Evolutionary conservation across 2,113 vertebrate species (phyloP).

Genomic region (Baryphthengus martii): DNA sequence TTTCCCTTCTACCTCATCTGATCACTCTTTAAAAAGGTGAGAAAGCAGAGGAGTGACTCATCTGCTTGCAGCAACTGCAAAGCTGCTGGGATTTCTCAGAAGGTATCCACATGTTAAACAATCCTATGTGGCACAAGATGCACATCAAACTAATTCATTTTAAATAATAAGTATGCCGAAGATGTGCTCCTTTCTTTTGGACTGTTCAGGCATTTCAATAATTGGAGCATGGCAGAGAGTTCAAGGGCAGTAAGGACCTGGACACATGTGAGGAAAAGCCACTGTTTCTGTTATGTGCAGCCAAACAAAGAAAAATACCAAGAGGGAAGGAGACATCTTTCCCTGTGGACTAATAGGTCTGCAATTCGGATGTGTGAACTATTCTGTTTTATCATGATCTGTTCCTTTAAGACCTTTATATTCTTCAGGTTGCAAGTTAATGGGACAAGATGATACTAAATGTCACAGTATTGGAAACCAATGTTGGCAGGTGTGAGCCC

Average conservation of each 20-base stretch:
- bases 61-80: background rate
- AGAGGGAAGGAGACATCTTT: background rate
- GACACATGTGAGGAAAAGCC: background rate
- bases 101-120: background rate
- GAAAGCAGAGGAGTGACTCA: background rate
- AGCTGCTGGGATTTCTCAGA: background rate
- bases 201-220: background rate
- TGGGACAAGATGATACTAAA: background rate
- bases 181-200: background rate
- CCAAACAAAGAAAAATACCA: background rate
- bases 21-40: background rate
- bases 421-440: conserved; percentile 6
- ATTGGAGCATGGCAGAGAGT: background rate
- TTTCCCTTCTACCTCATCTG: background rate
- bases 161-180: background rate
- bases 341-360: background rate
- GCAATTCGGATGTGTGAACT: background rate
- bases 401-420: conserved; percentile 29
- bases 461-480: background rate
- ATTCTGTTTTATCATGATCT: background rate
- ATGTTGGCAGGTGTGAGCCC: background rate
- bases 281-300: background rate
- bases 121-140: background rate
- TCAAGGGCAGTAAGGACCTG: background rate
- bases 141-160: background rate